Percentiles rank a stretch among this genome's conserved stretches.
These are phyloP conservation scores for Lophotriccus pileatus DNA, from an alignment of 2,797 vertebrate genomes.

Conservation along the genomic window DNA sequence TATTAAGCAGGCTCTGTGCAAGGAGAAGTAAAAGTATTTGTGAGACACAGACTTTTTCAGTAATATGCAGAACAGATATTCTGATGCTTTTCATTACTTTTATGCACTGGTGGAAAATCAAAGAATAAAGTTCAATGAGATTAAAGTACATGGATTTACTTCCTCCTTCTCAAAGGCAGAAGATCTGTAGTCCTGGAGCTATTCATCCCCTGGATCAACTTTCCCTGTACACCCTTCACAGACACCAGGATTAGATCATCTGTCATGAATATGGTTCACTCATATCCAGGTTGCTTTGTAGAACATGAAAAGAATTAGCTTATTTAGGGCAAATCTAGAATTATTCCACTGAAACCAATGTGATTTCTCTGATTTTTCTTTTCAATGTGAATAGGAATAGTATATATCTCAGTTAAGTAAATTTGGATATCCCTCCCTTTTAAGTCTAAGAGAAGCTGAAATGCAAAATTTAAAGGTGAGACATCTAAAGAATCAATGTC, in stretches of 20 bases:
- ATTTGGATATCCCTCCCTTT: neutral
- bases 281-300: neutral
- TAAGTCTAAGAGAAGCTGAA: constrained; percentile 21
- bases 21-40: neutral
- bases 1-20: neutral
- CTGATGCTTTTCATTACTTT: neutral
- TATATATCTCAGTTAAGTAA: neutral
- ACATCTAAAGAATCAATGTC: constrained; percentile 38
- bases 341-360: neutral
- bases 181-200: neutral
- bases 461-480: constrained; percentile 48
- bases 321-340: neutral
- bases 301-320: neutral
- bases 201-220: neutral
- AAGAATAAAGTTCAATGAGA: neutral
- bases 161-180: neutral
- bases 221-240: neutral
- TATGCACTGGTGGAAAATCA: neutral
- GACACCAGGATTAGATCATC: neutral
- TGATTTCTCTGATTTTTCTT: neutral
- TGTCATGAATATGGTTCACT: neutral
- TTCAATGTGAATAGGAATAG: neutral
- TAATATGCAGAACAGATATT: neutral
- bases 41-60: neutral
- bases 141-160: neutral